Conservation (phyloP, 2,113 vertebrate genomes). For the Neofelis nebulosa region DNA sequence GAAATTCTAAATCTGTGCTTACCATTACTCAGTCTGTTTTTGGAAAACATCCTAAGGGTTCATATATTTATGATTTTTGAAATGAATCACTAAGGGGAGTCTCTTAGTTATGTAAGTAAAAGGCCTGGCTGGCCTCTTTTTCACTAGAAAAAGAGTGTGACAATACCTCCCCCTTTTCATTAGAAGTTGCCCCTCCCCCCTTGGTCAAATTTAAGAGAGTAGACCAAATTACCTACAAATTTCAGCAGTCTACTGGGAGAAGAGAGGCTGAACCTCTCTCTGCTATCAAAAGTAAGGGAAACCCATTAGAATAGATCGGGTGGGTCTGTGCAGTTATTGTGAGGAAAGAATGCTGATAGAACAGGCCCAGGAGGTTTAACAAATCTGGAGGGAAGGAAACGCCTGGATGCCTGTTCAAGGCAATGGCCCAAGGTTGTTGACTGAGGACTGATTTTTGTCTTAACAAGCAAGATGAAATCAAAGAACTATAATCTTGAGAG, state of each 20-base stretch:
- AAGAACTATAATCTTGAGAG: not conserved
- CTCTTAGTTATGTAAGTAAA: not conserved
- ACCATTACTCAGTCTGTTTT: not conserved
- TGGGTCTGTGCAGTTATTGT: not conserved
- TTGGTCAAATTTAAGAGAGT: not conserved
- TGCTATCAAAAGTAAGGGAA: not conserved
- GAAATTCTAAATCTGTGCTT: not conserved
- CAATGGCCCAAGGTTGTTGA: not conserved
- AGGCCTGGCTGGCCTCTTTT: not conserved
- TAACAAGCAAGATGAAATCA: not conserved
- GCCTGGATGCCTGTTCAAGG: not conserved
- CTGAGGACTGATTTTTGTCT: not conserved
- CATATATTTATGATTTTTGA: slow-evolving; percentile 6
- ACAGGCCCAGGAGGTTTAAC: not conserved
- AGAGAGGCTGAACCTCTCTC: not conserved
- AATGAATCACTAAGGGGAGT: not conserved
- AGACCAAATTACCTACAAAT: not conserved
- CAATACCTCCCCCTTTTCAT: not conserved
- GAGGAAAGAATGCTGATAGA: not conserved
- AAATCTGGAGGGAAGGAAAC: not conserved
- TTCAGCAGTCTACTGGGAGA: not conserved
- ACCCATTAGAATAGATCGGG: not conserved
- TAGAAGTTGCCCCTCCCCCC: not conserved
- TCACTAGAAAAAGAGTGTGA: not conserved
- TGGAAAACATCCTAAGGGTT: not conserved